Base-by-base conservation (phyloP, 1,140 invertebrate species). In the Drosophila mojavensis region DNA sequence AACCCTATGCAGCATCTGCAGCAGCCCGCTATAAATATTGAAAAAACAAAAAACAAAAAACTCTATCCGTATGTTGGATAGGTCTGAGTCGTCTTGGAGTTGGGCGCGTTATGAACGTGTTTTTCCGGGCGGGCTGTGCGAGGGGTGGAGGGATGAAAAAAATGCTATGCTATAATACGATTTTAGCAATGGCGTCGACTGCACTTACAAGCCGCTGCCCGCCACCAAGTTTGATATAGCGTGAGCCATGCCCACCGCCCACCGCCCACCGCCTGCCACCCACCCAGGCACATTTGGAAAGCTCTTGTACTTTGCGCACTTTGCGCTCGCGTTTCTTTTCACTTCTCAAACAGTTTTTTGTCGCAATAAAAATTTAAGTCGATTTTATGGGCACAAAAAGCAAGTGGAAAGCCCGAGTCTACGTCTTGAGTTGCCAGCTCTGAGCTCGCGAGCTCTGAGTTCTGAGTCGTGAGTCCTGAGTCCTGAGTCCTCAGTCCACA, bases 301-400 rank as follows among this genome's bases (percentile, higher is more conserved):
- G 43, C 13, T n/a, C 51, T 13, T 15, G 10, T 24, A 6, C 13
- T 65, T 74, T 54, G 51, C 51, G 75, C 78, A 79, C 75, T 79
- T 79, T 77, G 77, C 74, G 56, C 60, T 33, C 43, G 63, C 47
- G 58, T 68, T 75, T 76, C 68, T 72, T 81, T 77, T 73, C 78
- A 73, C 77, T 77, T 74, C 71, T 55, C 58, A 59, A 73, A 68
- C 75, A 74, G 62, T 83, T 83, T 75, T 82, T 83, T 83, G 67
- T 82, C 59, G 78, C 80, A 83, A 85, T 85, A 83, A 85, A 85
- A 85, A 85, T 85, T 80, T 80, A 85, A 83, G 81, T 85, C 80
- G 81, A 85, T 85, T 83, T 85, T 85, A 85, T 85, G 81, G 78
- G 65, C 74, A 68, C 60, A 76, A 65, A 67, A 77, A 73, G 62